A percentile compares a stretch with the other conserved stretches of the same genome.
These are phyloP conservation scores for Indri indri DNA, from an alignment of 2,113 vertebrate species.

Conservation along the genomic window DNA sequence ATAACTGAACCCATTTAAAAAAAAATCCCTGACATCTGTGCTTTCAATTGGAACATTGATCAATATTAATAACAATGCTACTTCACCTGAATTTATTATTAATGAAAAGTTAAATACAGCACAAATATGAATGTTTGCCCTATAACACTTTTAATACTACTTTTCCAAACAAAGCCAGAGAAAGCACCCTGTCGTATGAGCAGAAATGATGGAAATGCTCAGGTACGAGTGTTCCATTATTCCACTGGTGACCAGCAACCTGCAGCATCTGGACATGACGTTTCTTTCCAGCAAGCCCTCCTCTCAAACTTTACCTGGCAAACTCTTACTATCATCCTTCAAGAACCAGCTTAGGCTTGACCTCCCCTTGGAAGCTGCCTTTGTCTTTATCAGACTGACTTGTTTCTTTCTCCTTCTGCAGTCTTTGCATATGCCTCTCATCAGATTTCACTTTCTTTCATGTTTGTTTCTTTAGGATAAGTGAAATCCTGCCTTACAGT, in stretches of 20 bases:
- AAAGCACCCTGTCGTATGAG: neutral
- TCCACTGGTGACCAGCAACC: neutral
- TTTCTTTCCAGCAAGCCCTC: neutral
- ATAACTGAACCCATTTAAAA: conserved; percentile 78
- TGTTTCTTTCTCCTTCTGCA: neutral
- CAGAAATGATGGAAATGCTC: neutral
- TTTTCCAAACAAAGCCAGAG: conserved; percentile 68
- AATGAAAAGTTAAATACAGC: conserved; percentile 83
- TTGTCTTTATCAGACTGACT: neutral
- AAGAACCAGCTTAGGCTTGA: neutral
- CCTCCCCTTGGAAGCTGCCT: neutral
- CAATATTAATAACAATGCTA: conserved; percentile 86
- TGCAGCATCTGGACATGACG: neutral
- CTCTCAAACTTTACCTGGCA: neutral
- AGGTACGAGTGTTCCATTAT: neutral
- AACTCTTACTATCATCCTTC: neutral
- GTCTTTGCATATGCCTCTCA: neutral
- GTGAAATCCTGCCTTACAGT: neutral
- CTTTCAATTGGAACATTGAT: conserved; percentile 83
- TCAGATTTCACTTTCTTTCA: neutral
- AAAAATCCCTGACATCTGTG: conserved; percentile 84
- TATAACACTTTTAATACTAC: conserved; percentile 74
- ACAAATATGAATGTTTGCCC: conserved; percentile 81
- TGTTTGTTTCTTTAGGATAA: neutral
- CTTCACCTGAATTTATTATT: conserved; percentile 85